Conservation (phyloP, 2,797 vertebrate genomes). For the Galago senegalensis region DNA sequence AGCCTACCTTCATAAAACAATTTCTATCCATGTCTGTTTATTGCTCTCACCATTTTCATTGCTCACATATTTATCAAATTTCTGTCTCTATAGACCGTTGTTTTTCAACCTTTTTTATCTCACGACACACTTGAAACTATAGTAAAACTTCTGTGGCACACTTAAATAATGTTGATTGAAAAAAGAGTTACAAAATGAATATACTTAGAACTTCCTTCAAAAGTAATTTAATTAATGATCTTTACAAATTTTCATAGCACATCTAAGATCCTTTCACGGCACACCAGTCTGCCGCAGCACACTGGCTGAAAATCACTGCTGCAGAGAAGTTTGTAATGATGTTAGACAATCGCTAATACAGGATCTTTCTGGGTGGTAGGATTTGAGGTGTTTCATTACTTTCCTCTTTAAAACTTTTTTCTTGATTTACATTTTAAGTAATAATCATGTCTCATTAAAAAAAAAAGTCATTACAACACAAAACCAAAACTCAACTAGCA, state of each 20-base stretch:
- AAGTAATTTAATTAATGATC: no score
- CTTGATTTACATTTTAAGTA: conserved; percentile 16
- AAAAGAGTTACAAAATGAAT: no score
- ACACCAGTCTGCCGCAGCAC: no score
- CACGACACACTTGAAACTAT: no score
- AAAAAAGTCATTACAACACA: not conserved
- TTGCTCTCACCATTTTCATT: not conserved
- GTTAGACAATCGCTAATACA: not conserved
- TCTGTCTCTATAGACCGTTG: not conserved
- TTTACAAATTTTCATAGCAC: no score
- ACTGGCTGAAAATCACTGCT: no score
- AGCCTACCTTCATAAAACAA: conserved; percentile 24
- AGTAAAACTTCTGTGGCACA: no score
- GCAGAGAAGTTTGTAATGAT: not conserved
- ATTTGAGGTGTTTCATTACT: not conserved
- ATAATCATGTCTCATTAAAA: not conserved
- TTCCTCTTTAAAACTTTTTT: not conserved
- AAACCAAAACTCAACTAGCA: conserved; percentile 6
- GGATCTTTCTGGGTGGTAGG: not conserved
- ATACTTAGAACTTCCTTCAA: no score
- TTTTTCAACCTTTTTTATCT: no score
- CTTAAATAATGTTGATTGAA: no score
- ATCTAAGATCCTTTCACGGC: no score
- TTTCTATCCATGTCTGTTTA: not conserved
- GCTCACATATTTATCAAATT: not conserved